phyloP scores from a whole-genome alignment of 2,113 vertebrate species.

The Lepisosteus osseus region DNA sequence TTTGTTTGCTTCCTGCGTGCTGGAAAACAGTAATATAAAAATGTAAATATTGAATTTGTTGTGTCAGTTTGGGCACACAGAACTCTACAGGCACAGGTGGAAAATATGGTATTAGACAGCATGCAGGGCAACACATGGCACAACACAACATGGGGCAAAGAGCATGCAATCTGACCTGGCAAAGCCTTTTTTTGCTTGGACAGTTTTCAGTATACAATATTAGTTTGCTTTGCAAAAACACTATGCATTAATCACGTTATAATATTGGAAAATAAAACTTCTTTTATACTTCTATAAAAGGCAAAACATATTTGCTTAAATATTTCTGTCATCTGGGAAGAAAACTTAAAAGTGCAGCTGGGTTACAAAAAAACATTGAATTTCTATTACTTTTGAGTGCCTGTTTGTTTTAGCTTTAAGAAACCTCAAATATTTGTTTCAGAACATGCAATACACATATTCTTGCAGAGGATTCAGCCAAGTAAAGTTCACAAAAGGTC shows the following conservation, averaged over 20 bases:
- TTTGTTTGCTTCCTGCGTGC: constrained; percentile 37
- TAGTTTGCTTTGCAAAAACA: constrained; percentile 37
- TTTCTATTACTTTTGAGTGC: too few relatives aligned
- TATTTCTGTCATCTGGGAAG: too few relatives aligned
- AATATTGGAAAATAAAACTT: too few relatives aligned
- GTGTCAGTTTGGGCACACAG: constrained; percentile 27
- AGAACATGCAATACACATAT: too few relatives aligned
- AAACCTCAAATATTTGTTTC: too few relatives aligned
- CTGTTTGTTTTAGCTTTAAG: too few relatives aligned
- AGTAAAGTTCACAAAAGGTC: too few relatives aligned
- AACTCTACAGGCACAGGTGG: constrained; percentile 70
- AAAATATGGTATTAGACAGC: constrained; percentile 61
- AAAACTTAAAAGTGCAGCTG: too few relatives aligned
- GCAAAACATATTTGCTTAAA: too few relatives aligned
- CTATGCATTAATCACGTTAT: not conserved
- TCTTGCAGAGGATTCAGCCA: too few relatives aligned
- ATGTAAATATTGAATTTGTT: constrained; percentile 47
- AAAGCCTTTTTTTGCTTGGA: constrained; percentile 35
- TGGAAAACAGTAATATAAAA: constrained; percentile 42
- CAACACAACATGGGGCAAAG: constrained; percentile 70
- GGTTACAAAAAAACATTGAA: too few relatives aligned
- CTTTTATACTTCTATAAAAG: too few relatives aligned
- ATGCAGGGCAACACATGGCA: constrained; percentile 77
- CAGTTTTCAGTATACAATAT: constrained; percentile 39
- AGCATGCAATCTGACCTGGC: constrained; percentile 55